A percentile compares a stretch with the other conserved stretches of the same genome.
phyloP scores from a whole-genome alignment of 1,140 invertebrate genomes.

The Euura saliciscinereae region DNA sequence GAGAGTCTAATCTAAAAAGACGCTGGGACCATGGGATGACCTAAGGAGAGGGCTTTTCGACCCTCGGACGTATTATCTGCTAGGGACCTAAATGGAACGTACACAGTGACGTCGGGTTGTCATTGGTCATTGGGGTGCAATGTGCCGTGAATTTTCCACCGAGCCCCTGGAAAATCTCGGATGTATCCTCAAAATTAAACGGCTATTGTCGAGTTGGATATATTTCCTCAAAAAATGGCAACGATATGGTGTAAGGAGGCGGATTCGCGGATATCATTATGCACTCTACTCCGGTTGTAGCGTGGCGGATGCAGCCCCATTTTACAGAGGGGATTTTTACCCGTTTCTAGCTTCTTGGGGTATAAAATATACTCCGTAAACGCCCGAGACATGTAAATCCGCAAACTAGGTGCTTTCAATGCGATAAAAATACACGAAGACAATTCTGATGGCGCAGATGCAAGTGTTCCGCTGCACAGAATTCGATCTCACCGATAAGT shows the following conservation, averaged over 20 bases:
- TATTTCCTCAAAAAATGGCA: too few relatives aligned
- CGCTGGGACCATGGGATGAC: not conserved
- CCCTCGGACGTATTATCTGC: not conserved
- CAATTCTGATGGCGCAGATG: too few relatives aligned
- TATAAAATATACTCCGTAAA: not conserved
- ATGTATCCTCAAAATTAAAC: not conserved
- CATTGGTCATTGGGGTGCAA: constrained; percentile 4
- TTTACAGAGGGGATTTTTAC: not conserved
- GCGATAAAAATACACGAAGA: not conserved
- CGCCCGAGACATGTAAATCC: not conserved
- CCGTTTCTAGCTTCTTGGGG: not conserved
- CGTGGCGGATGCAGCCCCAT: too few relatives aligned
- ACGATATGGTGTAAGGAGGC: too few relatives aligned
- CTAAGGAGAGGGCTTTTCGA: not conserved
- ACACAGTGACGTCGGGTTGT: not conserved
- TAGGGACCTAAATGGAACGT: not conserved
- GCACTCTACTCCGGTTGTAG: too few relatives aligned
- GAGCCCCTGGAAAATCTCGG: too few relatives aligned
- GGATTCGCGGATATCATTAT: too few relatives aligned
- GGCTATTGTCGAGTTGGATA: not conserved
- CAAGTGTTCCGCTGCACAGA: too few relatives aligned
- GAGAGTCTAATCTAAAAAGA: not conserved
- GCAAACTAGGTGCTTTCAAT: not conserved
- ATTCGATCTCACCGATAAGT: too few relatives aligned
- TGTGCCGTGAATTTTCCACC: not conserved